These are phyloP conservation scores for Notechis scutatus DNA, from an alignment of 2,113 vertebrate genomes.

Conservation along the genomic window DNA sequence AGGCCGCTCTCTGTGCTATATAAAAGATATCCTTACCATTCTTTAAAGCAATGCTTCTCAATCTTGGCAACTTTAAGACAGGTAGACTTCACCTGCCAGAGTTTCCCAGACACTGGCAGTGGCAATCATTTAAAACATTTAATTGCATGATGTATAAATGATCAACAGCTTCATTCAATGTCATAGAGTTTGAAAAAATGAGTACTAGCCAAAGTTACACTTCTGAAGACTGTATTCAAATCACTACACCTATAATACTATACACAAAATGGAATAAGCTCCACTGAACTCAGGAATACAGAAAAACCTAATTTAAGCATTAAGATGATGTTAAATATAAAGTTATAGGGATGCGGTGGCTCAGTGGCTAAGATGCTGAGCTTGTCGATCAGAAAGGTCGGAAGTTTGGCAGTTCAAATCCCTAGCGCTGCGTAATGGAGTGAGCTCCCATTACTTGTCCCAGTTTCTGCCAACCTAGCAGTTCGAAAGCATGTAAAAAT, in stretches of 20 bases:
- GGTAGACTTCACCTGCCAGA: not conserved
- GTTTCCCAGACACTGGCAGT: not conserved
- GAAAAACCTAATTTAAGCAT: not conserved
- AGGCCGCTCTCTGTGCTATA: not conserved
- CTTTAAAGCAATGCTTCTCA: not conserved
- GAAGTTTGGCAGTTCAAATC: no score
- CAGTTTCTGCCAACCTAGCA: no score
- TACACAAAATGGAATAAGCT: not conserved
- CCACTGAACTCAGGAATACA: not conserved
- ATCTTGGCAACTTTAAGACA: not conserved
- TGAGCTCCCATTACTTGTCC: no score
- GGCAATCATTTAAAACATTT: slow-evolving; percentile 23
- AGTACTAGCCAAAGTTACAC: not conserved
- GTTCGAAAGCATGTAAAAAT: no score
- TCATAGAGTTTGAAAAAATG: not conserved
- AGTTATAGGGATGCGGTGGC: no score
- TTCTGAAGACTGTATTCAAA: not conserved
- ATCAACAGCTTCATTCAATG: slow-evolving; percentile 10
- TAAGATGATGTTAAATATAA: not conserved
- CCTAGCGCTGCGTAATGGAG: no score
- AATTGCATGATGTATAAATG: slow-evolving; percentile 13
- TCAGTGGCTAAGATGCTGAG: no score
- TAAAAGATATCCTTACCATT: not conserved
- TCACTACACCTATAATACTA: not conserved
- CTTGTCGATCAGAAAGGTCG: no score